phyloP scores from a whole-genome alignment of 1,140 invertebrate species.

The Aphelenchoides fujianensis region DNA sequence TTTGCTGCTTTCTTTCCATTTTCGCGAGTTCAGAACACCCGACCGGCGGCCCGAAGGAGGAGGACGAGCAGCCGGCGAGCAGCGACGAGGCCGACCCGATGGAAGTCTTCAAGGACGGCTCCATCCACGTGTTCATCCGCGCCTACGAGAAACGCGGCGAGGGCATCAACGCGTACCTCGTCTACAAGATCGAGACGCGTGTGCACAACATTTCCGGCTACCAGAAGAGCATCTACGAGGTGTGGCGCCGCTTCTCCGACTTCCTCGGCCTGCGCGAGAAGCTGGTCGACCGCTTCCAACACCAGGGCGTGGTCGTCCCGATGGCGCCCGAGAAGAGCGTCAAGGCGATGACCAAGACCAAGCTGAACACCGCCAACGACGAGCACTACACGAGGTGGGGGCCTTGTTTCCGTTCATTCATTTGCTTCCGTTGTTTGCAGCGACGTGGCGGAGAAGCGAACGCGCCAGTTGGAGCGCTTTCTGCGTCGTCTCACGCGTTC shows the following conservation, averaged over 20 bases:
- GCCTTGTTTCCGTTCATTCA: slow-evolving; percentile 44
- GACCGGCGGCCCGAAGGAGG: not conserved
- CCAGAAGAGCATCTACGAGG: slow-evolving; percentile 77
- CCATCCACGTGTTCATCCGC: slow-evolving; percentile 31
- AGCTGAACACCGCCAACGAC: slow-evolving; percentile 77
- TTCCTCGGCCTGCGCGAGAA: slow-evolving; percentile 95
- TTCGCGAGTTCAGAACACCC: not conserved
- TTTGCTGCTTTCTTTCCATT: not conserved
- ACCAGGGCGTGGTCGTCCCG: slow-evolving; percentile 88
- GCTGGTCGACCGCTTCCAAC: slow-evolving; percentile 79
- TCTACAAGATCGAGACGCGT: slow-evolving; percentile 72
- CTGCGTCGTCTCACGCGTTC: slow-evolving; percentile 84
- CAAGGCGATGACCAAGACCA: slow-evolving; percentile 89
- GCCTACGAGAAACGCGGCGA: slow-evolving; percentile 88
- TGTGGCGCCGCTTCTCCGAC: slow-evolving; percentile 88
- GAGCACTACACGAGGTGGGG: slow-evolving; percentile 64
- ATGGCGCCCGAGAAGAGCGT: slow-evolving; percentile 98
- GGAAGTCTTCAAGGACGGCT: slow-evolving; percentile 12
- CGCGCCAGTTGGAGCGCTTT: slow-evolving; percentile 87
- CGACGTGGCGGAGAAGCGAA: slow-evolving; percentile 87
- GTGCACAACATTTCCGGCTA: slow-evolving; percentile 68
- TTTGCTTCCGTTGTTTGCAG: slow-evolving; percentile 48
- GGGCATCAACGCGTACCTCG: slow-evolving; percentile 91
- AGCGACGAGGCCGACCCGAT: not conserved
- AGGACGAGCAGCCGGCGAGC: not conserved